Evolutionary conservation across 2,113 vertebrate species (phyloP).

Genomic region (Chaetura pelagica): DNA sequence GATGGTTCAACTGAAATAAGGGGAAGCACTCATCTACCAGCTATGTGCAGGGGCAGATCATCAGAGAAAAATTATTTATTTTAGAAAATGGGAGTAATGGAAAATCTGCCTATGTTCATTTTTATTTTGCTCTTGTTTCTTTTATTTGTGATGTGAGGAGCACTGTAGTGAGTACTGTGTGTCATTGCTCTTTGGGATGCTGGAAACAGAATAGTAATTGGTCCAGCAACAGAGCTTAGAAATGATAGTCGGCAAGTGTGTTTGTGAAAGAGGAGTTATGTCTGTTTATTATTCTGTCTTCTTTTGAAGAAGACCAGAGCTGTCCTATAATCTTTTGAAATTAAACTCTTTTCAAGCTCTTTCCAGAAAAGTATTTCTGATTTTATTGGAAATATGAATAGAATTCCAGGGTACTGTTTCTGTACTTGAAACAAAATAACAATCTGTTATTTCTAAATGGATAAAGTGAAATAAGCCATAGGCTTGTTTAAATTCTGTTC

Average conservation of each 20-base stretch:
- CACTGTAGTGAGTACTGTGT: conserved; percentile 1
- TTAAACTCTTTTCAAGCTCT: conserved; percentile 5
- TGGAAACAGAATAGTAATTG: conserved; percentile 61
- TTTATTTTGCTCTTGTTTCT: conserved; percentile 37
- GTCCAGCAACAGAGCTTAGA: conserved; percentile 29
- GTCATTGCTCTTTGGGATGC: conserved; percentile 43
- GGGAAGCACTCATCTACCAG: conserved; percentile 3
- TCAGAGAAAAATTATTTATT: conserved; percentile 50
- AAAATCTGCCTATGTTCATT: conserved; percentile 18
- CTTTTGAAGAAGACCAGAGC: conserved; percentile 52
- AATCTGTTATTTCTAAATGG: not conserved
- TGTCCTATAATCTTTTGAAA: conserved; percentile 31
- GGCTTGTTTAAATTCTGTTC: not conserved
- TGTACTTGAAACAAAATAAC: conserved; percentile 7
- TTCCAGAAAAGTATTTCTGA: conserved; percentile 26
- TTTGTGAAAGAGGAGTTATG: conserved; percentile 46
- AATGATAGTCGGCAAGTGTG: not conserved
- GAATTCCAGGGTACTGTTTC: not conserved
- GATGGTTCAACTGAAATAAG: conserved; percentile 23
- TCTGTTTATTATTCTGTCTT: conserved; percentile 63
- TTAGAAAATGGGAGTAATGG: conserved; percentile 45
- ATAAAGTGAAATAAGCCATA: not conserved
- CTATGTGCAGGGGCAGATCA: conserved; percentile 19
- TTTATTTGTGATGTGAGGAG: conserved; percentile 26
- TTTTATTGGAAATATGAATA: conserved; percentile 24